These are phyloP conservation scores for Blomia tropicalis DNA, from an alignment of 2,888 invertebrate genomes.

Conservation along the genomic window DNA sequence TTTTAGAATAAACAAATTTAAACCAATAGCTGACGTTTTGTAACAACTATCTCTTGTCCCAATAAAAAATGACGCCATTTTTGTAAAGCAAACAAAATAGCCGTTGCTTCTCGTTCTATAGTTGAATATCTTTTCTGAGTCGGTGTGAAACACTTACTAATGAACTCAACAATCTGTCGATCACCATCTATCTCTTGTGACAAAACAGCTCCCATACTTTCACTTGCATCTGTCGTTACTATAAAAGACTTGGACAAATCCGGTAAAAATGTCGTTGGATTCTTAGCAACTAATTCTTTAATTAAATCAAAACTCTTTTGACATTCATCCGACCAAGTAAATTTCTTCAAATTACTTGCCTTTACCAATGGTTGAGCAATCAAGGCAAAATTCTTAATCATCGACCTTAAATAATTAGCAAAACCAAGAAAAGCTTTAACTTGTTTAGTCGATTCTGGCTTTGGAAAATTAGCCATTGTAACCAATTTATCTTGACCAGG, in stretches of 20 bases:
- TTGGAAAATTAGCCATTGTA: neutral
- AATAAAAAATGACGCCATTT: constrained; percentile 38
- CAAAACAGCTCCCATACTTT: neutral
- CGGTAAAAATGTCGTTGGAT: neutral
- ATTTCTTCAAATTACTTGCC: neutral
- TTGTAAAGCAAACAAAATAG: constrained; percentile 26
- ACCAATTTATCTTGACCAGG: neutral
- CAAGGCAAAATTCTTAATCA: neutral
- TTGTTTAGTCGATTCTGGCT: neutral
- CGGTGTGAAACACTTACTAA: neutral
- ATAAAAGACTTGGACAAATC: neutral
- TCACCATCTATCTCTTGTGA: neutral
- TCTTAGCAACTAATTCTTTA: neutral
- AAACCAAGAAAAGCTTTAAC: neutral
- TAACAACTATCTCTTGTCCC: constrained; percentile 33
- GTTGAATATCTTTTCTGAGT: neutral
- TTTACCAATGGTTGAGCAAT: neutral
- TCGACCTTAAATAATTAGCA: neutral
- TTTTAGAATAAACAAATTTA: too few species aligned
- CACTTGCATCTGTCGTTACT: neutral
- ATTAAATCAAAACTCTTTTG: neutral
- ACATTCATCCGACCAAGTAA: neutral
- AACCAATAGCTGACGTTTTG: too few species aligned
- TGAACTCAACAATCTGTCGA: neutral
- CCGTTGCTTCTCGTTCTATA: neutral